Base-by-base conservation (phyloP, 2,113 vertebrate genomes). In the Ibidorhyncha struthersii region DNA sequence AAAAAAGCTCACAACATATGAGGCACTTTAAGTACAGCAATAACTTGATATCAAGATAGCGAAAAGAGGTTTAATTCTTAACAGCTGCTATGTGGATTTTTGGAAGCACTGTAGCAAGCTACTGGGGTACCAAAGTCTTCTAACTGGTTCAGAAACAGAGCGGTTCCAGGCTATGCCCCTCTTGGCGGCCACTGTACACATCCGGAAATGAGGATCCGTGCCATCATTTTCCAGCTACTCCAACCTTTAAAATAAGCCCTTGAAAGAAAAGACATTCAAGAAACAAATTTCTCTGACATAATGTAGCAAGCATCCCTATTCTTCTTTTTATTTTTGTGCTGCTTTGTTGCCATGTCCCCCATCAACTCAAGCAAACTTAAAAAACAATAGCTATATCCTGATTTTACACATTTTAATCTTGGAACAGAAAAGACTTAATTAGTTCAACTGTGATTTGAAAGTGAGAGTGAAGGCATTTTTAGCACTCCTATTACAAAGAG, bases 141-240 rank as follows among this genome's bases (percentile, higher is more conserved):
- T 61, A 56, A 52, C 4, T 41, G 8, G 8, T 8, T 62, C 22
- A 71, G 59, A 80, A 93, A 36, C 17, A 17, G 26, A 58, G 15
- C 6, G 43, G 16, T 23, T 70, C 19, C 4, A 36, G 6, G 4
- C 6, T 69, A 4, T 15, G 8, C 2, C 4, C 4, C 5, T 71
- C 9, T 41, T n/a, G 61, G 30, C 9, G 66, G 40, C 18, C 25
- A 19, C 11, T 49, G 22, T 40, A 27, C 5, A 21, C 5, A 11
- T 23, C 52, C 67, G 32, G 41, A 82, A 74, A 70, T 34, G 4
- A 85, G 14, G 18, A 36, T 36, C 12, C 21, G 5, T 59, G 22
- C 14, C 45, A 14, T 18, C 0, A 0, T 43, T 83, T 78, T 49
- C 21, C 32, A 70, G 10, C 18, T 56, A 52, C 40, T 65, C 5